These are phyloP conservation scores for Spodoptera litura DNA, from an alignment of 1,140 invertebrate species.

Conservation along the genomic window DNA sequence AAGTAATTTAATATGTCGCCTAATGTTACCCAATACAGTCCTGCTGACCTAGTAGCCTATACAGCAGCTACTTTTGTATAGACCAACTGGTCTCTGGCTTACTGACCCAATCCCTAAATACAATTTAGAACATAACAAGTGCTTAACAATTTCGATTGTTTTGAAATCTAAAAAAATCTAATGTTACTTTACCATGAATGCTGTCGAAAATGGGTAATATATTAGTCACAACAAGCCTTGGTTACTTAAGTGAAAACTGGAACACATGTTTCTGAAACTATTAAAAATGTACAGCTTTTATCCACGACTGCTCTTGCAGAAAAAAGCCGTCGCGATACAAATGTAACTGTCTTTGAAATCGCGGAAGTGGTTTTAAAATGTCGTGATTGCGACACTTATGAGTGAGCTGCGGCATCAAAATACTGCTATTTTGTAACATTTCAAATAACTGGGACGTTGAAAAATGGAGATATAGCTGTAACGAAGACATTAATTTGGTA, in stretches of 20 bases:
- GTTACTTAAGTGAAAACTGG: neutral
- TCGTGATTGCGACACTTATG: conserved; percentile 12
- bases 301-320: conserved; percentile 15
- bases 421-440: conserved; percentile 4
- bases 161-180: neutral
- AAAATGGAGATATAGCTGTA: neutral
- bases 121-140: conserved; percentile 4
- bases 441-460: neutral
- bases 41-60: too few relatives aligned
- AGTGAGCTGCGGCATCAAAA: neutral
- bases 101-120: neutral
- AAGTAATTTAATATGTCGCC: too few relatives aligned
- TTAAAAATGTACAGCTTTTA: conserved; percentile 10
- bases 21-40: too few relatives aligned
- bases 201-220: neutral
- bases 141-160: neutral
- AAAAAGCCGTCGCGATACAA: neutral
- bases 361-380: conserved; percentile 27
- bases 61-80: too few relatives aligned
- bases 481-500: too few relatives aligned
- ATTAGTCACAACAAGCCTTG: neutral
- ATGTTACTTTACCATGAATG: neutral
- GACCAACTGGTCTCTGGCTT: too few relatives aligned
- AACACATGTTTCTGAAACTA: conserved; percentile 3
- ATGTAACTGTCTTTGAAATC: conserved; percentile 6